Evolutionary conservation across 2,113 vertebrate species (phyloP).

Genomic region (Podiceps cristatus): DNA sequence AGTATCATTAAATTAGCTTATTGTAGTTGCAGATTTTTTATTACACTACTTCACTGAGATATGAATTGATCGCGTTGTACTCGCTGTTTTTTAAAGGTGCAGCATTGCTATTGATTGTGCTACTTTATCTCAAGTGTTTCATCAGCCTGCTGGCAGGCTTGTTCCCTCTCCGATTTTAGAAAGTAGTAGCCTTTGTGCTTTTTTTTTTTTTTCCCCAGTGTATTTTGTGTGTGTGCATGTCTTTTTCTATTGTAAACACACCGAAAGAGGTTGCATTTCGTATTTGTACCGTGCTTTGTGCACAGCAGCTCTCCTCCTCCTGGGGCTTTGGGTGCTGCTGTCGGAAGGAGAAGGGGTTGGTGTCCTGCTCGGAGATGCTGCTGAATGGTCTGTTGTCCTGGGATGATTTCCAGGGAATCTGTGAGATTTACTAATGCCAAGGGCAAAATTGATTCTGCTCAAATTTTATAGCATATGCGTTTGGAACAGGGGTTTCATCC

Average conservation of each 20-base stretch:
- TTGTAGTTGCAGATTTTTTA: constrained; percentile 66
- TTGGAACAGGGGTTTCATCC: background rate
- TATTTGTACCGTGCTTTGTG: accelerated
- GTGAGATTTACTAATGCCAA: background rate
- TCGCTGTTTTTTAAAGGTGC: constrained; percentile 47
- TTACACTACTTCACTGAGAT: background rate
- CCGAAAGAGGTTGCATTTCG: accelerated
- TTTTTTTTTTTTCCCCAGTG: background rate
- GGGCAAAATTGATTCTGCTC: background rate
- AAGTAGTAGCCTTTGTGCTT: background rate
- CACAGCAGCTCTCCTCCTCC: background rate
- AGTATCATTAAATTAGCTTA: constrained; percentile 51
- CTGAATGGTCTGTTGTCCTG: background rate
- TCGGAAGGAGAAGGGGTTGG: background rate
- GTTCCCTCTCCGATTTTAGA: background rate
- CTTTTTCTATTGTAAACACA: background rate
- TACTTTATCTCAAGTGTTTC: constrained; percentile 55
- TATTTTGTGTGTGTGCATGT: background rate
- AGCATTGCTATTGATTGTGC: constrained; percentile 43
- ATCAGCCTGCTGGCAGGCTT: constrained; percentile 41
- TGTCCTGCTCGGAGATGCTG: background rate
- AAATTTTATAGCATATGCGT: background rate
- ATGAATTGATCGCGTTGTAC: constrained; percentile 44
- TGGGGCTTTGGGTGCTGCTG: background rate
- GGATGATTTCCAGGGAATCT: background rate